A percentile compares a stretch with the other conserved stretches of the same genome.
These are phyloP conservation scores for Characodon lateralis DNA, from an alignment of 2,797 vertebrate species.

Conservation along the genomic window DNA sequence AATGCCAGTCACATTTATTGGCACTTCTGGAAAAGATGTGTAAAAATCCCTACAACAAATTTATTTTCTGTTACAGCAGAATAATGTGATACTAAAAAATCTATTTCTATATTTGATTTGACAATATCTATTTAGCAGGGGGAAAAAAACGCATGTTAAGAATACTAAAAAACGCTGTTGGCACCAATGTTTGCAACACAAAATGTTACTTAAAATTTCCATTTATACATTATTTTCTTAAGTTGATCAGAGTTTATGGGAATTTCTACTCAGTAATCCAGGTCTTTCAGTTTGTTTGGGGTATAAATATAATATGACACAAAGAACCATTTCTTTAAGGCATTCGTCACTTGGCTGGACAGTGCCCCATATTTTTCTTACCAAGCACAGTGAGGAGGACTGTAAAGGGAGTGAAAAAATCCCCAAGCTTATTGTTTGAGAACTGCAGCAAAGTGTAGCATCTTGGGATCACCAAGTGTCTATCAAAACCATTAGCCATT, in stretches of 20 bases:
- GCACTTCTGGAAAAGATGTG: no score
- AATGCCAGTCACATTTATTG: no score
- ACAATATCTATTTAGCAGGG: no score
- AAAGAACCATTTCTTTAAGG: background rate
- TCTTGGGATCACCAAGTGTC: background rate
- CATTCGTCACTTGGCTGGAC: background rate
- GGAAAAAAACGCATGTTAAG: no score
- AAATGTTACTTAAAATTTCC: background rate
- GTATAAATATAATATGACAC: background rate
- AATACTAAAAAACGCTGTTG: no score
- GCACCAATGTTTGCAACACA: no score
- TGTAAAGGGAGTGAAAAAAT: background rate
- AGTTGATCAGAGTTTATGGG: background rate
- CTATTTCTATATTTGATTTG: no score
- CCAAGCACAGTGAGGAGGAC: background rate
- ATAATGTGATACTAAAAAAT: no score
- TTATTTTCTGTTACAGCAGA: no score
- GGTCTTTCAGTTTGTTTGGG: background rate
- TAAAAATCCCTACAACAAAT: no score
- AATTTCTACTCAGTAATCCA: background rate
- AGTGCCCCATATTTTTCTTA: background rate
- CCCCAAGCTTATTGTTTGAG: background rate
- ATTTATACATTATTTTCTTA: background rate
- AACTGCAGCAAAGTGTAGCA: background rate
- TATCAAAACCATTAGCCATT: background rate